Evolutionary conservation across 2,888 invertebrate genomes (phyloP), one percentile per base, ranked within the genome.

Genomic region (Brachynemurus nebulosus): DNA sequence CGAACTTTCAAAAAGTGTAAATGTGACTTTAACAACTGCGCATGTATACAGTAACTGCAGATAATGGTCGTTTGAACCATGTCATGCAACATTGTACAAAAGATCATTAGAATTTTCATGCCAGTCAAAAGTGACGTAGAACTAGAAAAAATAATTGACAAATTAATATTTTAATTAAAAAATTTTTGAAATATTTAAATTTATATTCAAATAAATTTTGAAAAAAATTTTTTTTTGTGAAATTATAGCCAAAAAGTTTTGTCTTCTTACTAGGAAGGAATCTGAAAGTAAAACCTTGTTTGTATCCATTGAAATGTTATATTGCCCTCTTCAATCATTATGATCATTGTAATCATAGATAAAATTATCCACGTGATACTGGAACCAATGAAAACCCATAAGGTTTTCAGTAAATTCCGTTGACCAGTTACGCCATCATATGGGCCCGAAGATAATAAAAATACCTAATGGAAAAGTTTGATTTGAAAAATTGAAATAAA

Each of bases 51-150:
- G 61, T 86, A 88, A 61, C 82, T 86, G 21, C 82, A 80, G 50
- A 86, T 75, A 42, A 86, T 76, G 3, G 85, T 80, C n/a, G 83
- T 81, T 63, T 86, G 85, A 44, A 86, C 78, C 63, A 84, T 76
- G 59, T 88, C 86, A 57, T 86, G 86, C 62, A 78, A 77, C 47
- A 84, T 60, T 8, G 85, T 81, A 50, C 80, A 78, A 33, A 76
- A 58, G 20, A 84, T 71, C 45, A 86, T 61, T 6, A 78, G 56
- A 25, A 78, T 63, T 64, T 81, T 76, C 36, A 79, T 56, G 2
- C 61, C 50, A 47, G 70, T 54, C 52, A 68, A 63, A 37, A 71
- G 55, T 56, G 68, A 62, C 37, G 59, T 55, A 0, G 74, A 69
- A 55, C 79, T 78, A 59, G 42, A 63, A 59, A 44, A 21, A 21